phyloP scores from a whole-genome alignment of 2,797 vertebrate genomes.

The Adelosebastes latens region DNA sequence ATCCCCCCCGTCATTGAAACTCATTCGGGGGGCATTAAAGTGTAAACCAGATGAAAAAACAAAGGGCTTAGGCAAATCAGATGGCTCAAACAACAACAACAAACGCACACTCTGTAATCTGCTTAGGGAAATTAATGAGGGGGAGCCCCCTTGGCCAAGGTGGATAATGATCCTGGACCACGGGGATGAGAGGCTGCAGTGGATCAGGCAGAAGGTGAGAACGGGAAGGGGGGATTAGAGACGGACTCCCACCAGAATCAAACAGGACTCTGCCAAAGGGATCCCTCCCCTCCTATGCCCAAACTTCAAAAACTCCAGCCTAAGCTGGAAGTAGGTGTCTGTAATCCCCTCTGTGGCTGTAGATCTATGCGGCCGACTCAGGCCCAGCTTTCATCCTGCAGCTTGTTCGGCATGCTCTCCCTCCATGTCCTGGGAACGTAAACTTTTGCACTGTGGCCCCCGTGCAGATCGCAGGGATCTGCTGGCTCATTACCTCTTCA shows the following conservation, averaged over 20 bases:
- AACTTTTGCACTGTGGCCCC: slow-evolving; percentile 87
- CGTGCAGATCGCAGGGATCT: slow-evolving; percentile 76
- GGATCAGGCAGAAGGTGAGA: slow-evolving; percentile 95
- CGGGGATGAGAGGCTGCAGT: slow-evolving; percentile 90
- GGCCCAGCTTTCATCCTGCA: slow-evolving; percentile 86
- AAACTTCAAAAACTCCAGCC: slow-evolving; percentile 88
- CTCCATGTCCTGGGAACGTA: slow-evolving; percentile 86
- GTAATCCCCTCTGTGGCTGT: slow-evolving; percentile 89
- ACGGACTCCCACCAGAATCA: slow-evolving; percentile 89
- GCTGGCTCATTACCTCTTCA: slow-evolving; percentile 82
- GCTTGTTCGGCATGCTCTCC: slow-evolving; percentile 79
- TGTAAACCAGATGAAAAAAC: slow-evolving; percentile 99
- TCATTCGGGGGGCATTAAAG: slow-evolving; percentile 98
- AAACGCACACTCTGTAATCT: slow-evolving; percentile 96
- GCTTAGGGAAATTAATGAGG: slow-evolving; percentile 99
- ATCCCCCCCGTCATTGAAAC: slow-evolving; percentile 92
- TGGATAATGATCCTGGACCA: slow-evolving; percentile 86
- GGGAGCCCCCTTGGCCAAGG: slow-evolving; percentile 83
- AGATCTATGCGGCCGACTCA: slow-evolving; percentile 88
- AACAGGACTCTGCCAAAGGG: slow-evolving; percentile 92
- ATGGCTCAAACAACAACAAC: slow-evolving; percentile 98
- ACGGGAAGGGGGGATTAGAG: slow-evolving; percentile 92
- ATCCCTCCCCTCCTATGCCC: slow-evolving; percentile 86
- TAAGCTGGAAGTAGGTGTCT: slow-evolving; percentile 89
- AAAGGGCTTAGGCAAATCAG: slow-evolving; percentile 99